Conservation (phyloP, 2,113 vertebrate genomes). For the Vidua chalybeata region DNA sequence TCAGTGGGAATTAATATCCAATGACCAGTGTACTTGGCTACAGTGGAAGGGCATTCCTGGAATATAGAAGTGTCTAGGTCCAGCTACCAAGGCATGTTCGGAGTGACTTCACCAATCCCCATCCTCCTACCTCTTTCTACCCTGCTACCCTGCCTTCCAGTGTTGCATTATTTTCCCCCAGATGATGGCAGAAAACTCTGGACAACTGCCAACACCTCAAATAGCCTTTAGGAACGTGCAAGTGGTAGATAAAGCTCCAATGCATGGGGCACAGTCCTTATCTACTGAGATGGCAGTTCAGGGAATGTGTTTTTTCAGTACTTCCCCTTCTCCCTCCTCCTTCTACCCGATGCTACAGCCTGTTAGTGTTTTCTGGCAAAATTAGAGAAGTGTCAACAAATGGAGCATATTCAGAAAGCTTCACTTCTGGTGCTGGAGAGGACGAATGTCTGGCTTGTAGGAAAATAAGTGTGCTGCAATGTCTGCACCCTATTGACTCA, state of each 20-base stretch:
- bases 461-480: background rate
- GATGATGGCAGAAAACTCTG: background rate
- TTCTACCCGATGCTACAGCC: background rate
- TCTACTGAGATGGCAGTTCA: background rate
- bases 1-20: background rate
- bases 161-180: background rate
- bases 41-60: background rate
- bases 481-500: background rate
- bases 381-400: background rate
- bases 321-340: background rate
- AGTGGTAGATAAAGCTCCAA: background rate
- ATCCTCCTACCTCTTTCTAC: background rate
- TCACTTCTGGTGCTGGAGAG: background rate
- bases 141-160: background rate
- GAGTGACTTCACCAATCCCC: background rate
- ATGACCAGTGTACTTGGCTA: background rate
- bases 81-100: background rate
- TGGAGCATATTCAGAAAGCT: background rate
- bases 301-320: background rate
- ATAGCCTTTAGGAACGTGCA: accelerated
- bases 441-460: background rate
- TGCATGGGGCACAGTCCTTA: background rate
- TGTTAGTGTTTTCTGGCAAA: background rate
- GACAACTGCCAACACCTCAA: background rate
- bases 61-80: background rate